These are phyloP conservation scores for Peromyscus maniculatus DNA, from an alignment of 2,113 vertebrate genomes.

Conservation along the genomic window DNA sequence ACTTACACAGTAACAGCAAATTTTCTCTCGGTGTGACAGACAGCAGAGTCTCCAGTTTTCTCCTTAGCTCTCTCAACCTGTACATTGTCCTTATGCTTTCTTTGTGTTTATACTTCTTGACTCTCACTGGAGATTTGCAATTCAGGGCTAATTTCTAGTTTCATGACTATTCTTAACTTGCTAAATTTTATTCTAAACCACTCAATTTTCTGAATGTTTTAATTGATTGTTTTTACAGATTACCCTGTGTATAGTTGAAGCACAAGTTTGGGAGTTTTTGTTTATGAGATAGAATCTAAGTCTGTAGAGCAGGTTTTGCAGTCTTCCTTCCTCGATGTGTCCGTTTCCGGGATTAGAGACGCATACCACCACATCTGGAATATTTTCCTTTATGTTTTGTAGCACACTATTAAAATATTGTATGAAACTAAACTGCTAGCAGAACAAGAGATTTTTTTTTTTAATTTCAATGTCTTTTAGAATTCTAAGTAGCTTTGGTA, in stretches of 20 bases:
- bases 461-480: neutral
- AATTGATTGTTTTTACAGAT: neutral
- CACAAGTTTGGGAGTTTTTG: neutral
- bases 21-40: neutral
- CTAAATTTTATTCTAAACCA: neutral
- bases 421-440: conserved; percentile 12
- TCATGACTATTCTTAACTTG: conserved; percentile 12
- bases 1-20: neutral
- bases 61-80: neutral
- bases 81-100: neutral
- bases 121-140: neutral
- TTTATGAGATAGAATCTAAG: neutral
- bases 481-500: neutral
- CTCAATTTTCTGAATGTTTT: conserved; percentile 24
- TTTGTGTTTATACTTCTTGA: conserved; percentile 6
- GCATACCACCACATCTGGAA: neutral
- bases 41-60: neutral
- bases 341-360: neutral
- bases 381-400: neutral
- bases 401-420: neutral
- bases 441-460: neutral
- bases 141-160: conserved; percentile 33
- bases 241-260: neutral
- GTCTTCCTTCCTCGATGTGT: neutral
- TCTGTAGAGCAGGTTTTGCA: neutral